These are phyloP conservation scores for Isaurus tuberculatus DNA, from an alignment of 92 coral and sea anemone genomes.

Conservation along the genomic window DNA sequence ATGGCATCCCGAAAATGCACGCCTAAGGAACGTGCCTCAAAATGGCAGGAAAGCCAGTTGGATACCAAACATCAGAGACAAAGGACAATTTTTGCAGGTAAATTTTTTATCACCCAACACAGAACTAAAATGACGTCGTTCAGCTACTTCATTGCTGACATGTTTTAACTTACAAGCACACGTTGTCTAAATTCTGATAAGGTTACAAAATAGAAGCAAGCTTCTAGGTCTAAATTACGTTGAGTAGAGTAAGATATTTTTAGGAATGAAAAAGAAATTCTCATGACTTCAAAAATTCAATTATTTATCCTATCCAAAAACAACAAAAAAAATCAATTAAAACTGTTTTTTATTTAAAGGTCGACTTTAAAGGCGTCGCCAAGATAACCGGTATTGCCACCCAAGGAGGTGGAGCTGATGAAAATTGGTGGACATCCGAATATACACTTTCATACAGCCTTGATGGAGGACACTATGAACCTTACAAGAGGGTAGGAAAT, in stretches of 20 bases:
- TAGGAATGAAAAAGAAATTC: too few species aligned
- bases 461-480: conserved; percentile 24
- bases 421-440: conserved; percentile 17
- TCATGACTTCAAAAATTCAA: too few species aligned
- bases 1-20: background rate
- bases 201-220: too few species aligned
- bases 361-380: conserved; percentile 26
- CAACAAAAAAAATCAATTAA: background rate
- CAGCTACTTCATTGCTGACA: background rate
- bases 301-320: too few species aligned
- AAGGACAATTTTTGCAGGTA: conserved; percentile 39
- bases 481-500: background rate
- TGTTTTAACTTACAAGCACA: too few species aligned
- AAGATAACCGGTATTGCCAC: conserved; percentile 36
- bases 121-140: too few species aligned
- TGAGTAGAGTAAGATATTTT: too few species aligned
- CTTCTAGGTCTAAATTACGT: too few species aligned
- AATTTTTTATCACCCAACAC: too few species aligned
- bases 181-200: too few species aligned
- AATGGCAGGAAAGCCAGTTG: background rate
- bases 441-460: conserved; percentile 32
- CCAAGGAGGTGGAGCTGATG: background rate
- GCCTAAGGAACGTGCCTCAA: conserved; percentile 8
- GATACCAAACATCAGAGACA: background rate
- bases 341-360: background rate